phyloP scores from a whole-genome alignment of 2,113 vertebrate genomes.

The Zosterops borbonicus region DNA sequence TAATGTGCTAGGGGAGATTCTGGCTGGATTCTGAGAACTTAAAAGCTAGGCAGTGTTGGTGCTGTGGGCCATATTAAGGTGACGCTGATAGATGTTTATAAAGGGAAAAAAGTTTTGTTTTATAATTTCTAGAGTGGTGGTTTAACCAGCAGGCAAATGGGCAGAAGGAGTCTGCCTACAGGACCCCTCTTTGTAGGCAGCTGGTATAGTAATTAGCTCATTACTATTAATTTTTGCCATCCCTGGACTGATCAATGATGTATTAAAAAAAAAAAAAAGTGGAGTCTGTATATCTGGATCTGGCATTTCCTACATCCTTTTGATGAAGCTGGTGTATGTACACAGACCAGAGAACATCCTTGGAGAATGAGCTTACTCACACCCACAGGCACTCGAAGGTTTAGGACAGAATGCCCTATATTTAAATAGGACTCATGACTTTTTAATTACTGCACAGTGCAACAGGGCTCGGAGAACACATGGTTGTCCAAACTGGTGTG shows the following conservation, averaged over 20 bases:
- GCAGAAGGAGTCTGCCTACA: conserved; percentile 67
- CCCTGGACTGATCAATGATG: conserved; percentile 63
- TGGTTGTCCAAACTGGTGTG: neutral
- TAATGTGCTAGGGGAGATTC: conserved; percentile 57
- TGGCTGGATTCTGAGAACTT: conserved; percentile 50
- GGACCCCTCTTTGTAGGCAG: conserved; percentile 68
- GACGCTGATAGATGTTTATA: conserved; percentile 44
- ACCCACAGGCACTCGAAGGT: neutral
- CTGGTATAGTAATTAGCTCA: conserved; percentile 74
- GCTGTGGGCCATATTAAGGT: conserved; percentile 60
- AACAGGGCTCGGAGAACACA: conserved; percentile 16
- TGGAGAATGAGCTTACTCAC: neutral
- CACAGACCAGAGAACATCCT: neutral
- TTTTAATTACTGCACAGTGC: conserved; percentile 41
- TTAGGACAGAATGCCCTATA: conserved; percentile 48
- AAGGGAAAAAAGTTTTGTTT: conserved; percentile 50
- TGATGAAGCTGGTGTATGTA: conserved; percentile 6
- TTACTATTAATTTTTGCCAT: conserved; percentile 72
- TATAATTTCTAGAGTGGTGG: conserved; percentile 42
- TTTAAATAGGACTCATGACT: conserved; percentile 55
- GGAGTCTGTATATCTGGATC: conserved; percentile 40
- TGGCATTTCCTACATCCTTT: conserved; percentile 42
- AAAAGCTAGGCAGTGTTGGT: conserved; percentile 47
- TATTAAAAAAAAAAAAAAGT: neutral
- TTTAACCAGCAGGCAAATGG: conserved; percentile 59